phyloP scores from a whole-genome alignment of 2,888 invertebrate genomes.

The Sturmia bella region DNA sequence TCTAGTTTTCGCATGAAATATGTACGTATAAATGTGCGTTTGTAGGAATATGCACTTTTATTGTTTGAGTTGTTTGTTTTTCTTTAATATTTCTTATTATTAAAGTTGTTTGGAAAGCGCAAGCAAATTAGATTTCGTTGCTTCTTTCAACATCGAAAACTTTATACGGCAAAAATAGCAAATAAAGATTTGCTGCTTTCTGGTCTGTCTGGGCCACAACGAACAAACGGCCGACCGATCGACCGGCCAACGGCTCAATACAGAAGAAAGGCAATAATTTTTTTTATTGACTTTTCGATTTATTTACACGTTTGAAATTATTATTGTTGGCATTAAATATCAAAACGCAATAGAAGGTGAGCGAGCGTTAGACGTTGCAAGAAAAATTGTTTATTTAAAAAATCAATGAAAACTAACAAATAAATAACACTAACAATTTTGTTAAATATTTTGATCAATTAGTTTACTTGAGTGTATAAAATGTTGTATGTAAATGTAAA shows the following conservation, averaged over 20 bases:
- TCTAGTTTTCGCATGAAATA: conserved; percentile 51
- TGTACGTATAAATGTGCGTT: conserved; percentile 22
- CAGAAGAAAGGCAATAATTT: conserved; percentile 38
- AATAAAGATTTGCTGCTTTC: conserved; percentile 18
- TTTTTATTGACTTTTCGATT: conserved; percentile 57
- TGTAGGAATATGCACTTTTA: conserved; percentile 31
- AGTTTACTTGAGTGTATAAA: conserved; percentile 59
- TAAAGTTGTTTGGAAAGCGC: conserved; percentile 38
- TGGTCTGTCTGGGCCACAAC: conserved; percentile 14
- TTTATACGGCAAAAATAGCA: conserved; percentile 7
- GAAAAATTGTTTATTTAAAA: conserved; percentile 55
- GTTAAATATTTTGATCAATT: conserved; percentile 65
- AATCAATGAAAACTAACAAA: conserved; percentile 40
- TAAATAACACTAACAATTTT: conserved; percentile 19
- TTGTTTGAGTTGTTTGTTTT: conserved; percentile 36
- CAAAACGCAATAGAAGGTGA: conserved; percentile 32
- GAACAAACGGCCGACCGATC: not conserved
- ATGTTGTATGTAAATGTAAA: no score
- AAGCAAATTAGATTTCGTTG: conserved; percentile 15
- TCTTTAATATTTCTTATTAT: conserved; percentile 30
- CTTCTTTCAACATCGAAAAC: conserved; percentile 12
- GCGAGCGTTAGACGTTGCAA: conserved; percentile 35
- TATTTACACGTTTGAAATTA: conserved; percentile 67
- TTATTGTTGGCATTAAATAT: conserved; percentile 60
- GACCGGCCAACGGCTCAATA: conserved; percentile 29